A percentile compares a stretch with the other conserved stretches of the same genome.
phyloP scores from a whole-genome alignment of 2,113 vertebrate genomes.

The Climacteris rufus region DNA sequence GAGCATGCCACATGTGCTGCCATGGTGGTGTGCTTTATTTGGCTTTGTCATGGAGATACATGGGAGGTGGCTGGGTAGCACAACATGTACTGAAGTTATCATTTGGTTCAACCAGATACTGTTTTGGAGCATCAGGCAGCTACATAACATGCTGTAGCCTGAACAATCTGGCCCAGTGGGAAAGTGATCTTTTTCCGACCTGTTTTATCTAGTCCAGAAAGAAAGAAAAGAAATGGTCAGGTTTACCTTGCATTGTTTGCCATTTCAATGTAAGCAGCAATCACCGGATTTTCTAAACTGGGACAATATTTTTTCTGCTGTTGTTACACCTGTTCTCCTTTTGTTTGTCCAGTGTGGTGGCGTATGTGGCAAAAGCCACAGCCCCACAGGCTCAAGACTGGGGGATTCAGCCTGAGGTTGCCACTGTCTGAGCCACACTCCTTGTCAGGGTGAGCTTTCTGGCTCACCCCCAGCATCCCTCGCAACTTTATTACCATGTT shows the following conservation, averaged over 20 bases:
- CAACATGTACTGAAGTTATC: fast-evolving
- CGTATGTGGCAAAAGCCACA: no score
- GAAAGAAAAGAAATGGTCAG: neutral
- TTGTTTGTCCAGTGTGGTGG: no score
- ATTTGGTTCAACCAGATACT: neutral
- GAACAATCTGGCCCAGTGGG: neutral
- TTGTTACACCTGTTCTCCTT: neutral
- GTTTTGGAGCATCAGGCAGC: neutral
- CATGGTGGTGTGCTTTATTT: neutral
- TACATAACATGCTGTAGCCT: neutral
- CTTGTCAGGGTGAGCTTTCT: no score
- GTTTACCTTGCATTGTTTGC: neutral
- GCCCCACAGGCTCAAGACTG: no score
- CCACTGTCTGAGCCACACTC: no score
- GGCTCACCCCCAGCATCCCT: no score
- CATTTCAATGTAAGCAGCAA: neutral
- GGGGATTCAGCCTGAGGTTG: no score
- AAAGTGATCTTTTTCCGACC: neutral
- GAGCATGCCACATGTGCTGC: neutral
- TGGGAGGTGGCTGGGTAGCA: neutral
- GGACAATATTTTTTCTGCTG: neutral
- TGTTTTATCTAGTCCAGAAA: neutral
- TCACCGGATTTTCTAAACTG: neutral
- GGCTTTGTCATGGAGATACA: neutral
- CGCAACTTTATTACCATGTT: no score